Base-by-base conservation (phyloP, 2,888 invertebrate species). In the Linnaemya vulpina region DNA sequence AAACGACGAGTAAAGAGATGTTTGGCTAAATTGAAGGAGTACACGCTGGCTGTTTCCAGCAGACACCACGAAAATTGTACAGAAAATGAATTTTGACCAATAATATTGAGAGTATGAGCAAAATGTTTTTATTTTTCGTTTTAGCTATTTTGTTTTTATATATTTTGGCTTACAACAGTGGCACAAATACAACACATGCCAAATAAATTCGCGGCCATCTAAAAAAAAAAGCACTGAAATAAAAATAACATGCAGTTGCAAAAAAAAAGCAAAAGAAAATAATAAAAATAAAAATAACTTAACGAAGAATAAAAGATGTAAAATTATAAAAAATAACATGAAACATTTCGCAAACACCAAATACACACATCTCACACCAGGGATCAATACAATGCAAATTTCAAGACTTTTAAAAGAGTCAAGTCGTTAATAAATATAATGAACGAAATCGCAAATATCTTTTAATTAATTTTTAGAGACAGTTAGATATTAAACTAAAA, bases 131-230 rank as follows among this genome's bases (percentile, higher is more conserved):
- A 38, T 67, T 80, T 71, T 62, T 30, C 68, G 68, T 35, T 53
- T 35, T 20, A 43, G 25, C 51, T 70, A 51, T 30, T 8, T 46
- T 49, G 15, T 15, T n/a, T 67, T 55, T 62, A 62, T 76, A n/a
- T 38, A 43, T 74, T 58, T 68, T 40, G 62, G 73, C 62, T 73
- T 65, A 75, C 74, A 80, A 74, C 78, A 75, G 78, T 82, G 82
- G 82, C 85, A 85, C 85, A 82, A 85, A 85, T 85, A 85, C 82
- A 85, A 82, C 78, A 85, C 77, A 85, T 85, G 85, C 85, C 85
- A 85, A 85, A 85, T 85, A 79, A 85, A 82, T 85, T 82, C 82
- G 85, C 75, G 85, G 85, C 78, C 82, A 82, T 85, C 85, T 85
- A 85, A 78, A 82, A 85, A 78, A 82, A 83, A 82, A 73, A 51